These are phyloP conservation scores for Falco concolor DNA, from an alignment of 2,797 vertebrate genomes.

Conservation along the genomic window DNA sequence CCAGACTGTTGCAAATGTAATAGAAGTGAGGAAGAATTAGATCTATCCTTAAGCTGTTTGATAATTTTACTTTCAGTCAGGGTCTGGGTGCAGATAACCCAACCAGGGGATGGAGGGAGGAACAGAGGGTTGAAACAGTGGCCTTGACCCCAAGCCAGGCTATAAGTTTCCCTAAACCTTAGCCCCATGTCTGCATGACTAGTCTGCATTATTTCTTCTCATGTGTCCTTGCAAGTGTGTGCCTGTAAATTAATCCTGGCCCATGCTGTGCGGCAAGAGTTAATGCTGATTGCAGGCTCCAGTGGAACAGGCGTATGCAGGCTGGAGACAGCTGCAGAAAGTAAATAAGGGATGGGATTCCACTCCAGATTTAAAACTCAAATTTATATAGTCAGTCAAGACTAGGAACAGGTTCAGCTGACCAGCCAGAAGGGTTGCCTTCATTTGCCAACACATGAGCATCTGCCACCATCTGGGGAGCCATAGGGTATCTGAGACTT, in stretches of 20 bases:
- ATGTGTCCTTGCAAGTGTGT: neutral
- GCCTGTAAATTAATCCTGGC: neutral
- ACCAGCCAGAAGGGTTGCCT: neutral
- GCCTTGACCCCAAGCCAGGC: neutral
- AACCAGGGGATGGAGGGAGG: neutral
- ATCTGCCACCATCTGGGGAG: neutral
- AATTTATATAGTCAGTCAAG: neutral
- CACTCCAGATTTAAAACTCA: neutral
- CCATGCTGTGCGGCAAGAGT: neutral
- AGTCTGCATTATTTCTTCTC: neutral
- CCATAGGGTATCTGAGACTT: neutral
- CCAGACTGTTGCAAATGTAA: neutral
- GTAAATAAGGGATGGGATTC: neutral
- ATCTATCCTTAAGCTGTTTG: neutral
- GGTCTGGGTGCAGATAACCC: neutral
- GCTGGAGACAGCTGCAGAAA: constrained; percentile 43
- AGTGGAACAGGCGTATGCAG: neutral
- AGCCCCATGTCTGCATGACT: neutral
- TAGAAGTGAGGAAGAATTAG: neutral
- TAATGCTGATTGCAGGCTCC: neutral
- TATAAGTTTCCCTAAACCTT: neutral
- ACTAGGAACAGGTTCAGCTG: neutral
- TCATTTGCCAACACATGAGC: neutral
- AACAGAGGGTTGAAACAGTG: neutral
- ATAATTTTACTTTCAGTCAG: neutral